phyloP scores from a whole-genome alignment of 2,888 invertebrate species.

The Octonoba sinensis region DNA sequence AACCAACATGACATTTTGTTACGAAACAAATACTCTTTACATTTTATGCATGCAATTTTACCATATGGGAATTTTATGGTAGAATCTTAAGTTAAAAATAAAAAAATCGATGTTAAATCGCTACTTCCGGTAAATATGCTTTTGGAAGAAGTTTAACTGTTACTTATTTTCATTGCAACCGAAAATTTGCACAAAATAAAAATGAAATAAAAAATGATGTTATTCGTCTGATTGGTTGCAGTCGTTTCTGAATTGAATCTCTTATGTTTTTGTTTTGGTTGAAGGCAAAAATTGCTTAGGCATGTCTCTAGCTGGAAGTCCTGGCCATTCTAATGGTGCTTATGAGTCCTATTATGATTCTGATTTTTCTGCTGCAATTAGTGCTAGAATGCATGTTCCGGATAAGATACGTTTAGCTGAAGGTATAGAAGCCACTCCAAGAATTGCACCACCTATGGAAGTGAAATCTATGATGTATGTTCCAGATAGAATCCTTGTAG shows the following conservation, averaged over 20 bases:
- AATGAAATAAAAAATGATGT: no score
- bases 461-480: constrained; percentile 81
- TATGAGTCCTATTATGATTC: constrained; percentile 75
- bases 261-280: background rate
- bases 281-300: background rate
- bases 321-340: constrained; percentile 35
- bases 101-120: no score
- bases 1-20: no score
- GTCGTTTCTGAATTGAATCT: no score
- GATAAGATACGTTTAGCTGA: constrained; percentile 81
- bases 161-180: background rate
- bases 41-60: no score
- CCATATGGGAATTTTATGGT: no score
- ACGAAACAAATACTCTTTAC: no score
- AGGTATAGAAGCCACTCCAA: constrained; percentile 48
- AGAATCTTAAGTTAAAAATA: no score
- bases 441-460: constrained; percentile 23
- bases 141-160: no score
- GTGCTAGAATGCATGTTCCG: constrained; percentile 85
- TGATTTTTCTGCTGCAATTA: constrained; percentile 83
- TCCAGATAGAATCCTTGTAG: constrained; percentile 90
- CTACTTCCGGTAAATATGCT: no score
- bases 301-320: constrained; percentile 33
- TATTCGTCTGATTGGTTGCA: no score
- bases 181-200: background rate